Base-by-base conservation (phyloP, 2,888 invertebrate species). In the Drosophila hamatofila region DNA sequence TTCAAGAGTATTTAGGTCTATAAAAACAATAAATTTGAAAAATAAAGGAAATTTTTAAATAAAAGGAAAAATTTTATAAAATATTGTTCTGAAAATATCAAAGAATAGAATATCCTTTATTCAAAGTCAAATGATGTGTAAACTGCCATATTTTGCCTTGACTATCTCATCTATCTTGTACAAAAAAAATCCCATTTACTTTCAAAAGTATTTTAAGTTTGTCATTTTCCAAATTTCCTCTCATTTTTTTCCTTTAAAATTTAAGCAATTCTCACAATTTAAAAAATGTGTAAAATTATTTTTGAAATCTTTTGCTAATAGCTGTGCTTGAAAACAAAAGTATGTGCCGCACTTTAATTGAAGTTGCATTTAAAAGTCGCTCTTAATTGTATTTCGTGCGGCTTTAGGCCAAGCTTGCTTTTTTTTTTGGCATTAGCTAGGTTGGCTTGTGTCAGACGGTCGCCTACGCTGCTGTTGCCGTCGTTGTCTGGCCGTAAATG, bases 261-360 rank as follows among this genome's bases (percentile, higher is more conserved):
- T 35, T 7, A 8, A 25, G 14, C 27, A 39, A 54, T 54, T 54
- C 54, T 25, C 54, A 39, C 37, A 39, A 54, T 54, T 54, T 12
- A 5, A 23, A 54, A 27, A 39, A 39, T 71, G 42, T 49, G 48
- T 23, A 14, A 44, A 44, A n/a, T 33, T 16, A 42, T 57, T 30
- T 46, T 11, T 33, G 7, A 18, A 48, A 14, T 48, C 63, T 44
- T 62, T 52, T 30, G 30, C n/a, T 33, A 48, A 52, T 35, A 33
- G 23, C 49, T 37, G 27, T n/a, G 4, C 55, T 16, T 14, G 16
- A 11, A n/a, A 27, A 30, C 57, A 59, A 58, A 69, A 51, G 33
- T 72, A 72, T 52, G 60, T 64, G 42, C 44, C 67, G 59, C 68
- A 75, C 68, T 81, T 88, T 86, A 88, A 83, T 88, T 83, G 74